phyloP scores from a whole-genome alignment of 2,797 vertebrate genomes.

The Xenops minutus region DNA sequence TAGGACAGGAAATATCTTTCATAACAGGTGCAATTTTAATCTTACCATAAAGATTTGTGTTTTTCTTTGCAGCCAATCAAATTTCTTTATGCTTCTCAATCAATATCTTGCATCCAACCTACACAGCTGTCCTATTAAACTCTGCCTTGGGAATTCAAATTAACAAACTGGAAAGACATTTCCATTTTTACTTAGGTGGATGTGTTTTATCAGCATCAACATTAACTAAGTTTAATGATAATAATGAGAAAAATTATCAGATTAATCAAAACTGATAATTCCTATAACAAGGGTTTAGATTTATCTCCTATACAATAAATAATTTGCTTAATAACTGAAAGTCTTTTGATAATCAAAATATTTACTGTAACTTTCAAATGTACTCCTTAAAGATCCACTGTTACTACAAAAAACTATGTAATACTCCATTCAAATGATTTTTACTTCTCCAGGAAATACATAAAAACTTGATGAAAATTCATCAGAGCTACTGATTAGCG shows the following conservation, averaged over 20 bases:
- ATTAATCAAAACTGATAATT: background rate
- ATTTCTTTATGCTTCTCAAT: background rate
- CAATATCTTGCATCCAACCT: background rate
- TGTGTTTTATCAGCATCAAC: background rate
- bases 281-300: background rate
- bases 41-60: background rate
- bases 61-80: background rate
- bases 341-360: conserved; percentile 3
- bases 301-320: background rate
- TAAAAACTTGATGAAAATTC: background rate
- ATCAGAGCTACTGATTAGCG: background rate
- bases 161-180: background rate
- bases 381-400: background rate
- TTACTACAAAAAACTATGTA: background rate
- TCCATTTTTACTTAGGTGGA: background rate
- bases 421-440: background rate
- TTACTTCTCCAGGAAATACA: background rate
- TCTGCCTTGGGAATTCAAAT: conserved; percentile 2
- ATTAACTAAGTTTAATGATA: background rate
- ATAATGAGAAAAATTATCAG: background rate
- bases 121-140: background rate
- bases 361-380: background rate
- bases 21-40: background rate
- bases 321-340: background rate
- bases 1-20: background rate